Percentiles rank a stretch among this genome's conserved stretches.
Conservation (phyloP, 2,113 vertebrate genomes). For the Oncorhynchus mykiss region DNA sequence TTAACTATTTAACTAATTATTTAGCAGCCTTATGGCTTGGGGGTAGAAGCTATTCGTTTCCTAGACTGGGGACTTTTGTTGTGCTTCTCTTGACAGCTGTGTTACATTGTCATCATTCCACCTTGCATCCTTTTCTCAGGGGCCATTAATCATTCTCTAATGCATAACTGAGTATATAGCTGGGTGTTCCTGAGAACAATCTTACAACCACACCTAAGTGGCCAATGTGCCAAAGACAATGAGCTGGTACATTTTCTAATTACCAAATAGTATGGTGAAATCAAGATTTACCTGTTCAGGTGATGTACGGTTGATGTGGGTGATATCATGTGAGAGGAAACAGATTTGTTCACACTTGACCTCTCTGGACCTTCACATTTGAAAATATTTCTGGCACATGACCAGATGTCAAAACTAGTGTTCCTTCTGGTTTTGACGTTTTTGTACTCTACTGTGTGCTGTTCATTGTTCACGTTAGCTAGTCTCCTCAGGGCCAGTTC, state of each 20-base stretch:
- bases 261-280: neutral
- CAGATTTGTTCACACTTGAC: neutral
- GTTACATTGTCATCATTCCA: slow-evolving; percentile 3
- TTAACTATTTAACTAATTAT: too few species aligned
- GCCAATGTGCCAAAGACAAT: neutral
- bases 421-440: neutral
- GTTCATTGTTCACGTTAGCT: neutral
- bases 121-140: neutral
- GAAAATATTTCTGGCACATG: slow-evolving; percentile 5
- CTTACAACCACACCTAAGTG: neutral
- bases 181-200: neutral
- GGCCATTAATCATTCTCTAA: neutral
- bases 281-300: neutral
- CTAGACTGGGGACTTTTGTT: neutral
- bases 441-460: neutral
- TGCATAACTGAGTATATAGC: neutral
- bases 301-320: neutral
- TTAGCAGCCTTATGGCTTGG: neutral
- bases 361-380: neutral
- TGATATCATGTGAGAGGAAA: neutral
- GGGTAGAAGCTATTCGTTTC: neutral
- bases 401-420: neutral
- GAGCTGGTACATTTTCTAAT: neutral
- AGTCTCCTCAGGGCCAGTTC: slow-evolving; percentile 27
- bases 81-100: slow-evolving; percentile 4